Evolutionary conservation across 2,113 vertebrate species (phyloP).

Genomic region (Eurystomus gularis): DNA sequence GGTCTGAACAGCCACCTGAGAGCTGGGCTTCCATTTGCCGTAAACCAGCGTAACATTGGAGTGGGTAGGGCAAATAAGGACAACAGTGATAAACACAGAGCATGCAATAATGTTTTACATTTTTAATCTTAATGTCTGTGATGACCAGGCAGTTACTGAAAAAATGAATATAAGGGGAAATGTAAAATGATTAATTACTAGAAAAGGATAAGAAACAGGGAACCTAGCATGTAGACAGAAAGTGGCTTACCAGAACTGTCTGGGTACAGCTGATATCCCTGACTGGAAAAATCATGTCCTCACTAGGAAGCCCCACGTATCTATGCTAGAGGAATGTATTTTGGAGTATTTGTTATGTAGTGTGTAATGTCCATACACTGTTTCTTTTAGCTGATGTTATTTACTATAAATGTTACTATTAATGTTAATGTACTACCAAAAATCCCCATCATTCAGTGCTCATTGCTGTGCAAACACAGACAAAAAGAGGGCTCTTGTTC

Average conservation of each 20-base stretch:
- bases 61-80: background rate
- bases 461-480: background rate
- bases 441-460: background rate
- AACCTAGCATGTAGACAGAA: background rate
- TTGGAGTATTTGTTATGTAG: background rate
- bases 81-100: rapidly evolving
- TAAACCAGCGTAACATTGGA: background rate
- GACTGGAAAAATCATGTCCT: background rate
- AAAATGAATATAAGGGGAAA: background rate
- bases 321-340: background rate
- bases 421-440: background rate
- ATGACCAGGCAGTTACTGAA: background rate
- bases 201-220: background rate
- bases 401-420: background rate
- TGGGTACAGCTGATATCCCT: background rate
- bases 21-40: background rate
- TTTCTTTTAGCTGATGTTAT: background rate
- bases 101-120: background rate
- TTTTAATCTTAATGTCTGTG: background rate
- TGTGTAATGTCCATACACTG: too few relatives aligned
- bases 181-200: background rate
- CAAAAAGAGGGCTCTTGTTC: background rate
- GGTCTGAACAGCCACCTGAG: background rate
- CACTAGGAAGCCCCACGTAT: background rate
- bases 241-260: background rate